Evolutionary conservation across 2,113 vertebrate species (phyloP), one percentile per base, ranked within the genome.

Genomic region (Hippocampus guttulatus): DNA sequence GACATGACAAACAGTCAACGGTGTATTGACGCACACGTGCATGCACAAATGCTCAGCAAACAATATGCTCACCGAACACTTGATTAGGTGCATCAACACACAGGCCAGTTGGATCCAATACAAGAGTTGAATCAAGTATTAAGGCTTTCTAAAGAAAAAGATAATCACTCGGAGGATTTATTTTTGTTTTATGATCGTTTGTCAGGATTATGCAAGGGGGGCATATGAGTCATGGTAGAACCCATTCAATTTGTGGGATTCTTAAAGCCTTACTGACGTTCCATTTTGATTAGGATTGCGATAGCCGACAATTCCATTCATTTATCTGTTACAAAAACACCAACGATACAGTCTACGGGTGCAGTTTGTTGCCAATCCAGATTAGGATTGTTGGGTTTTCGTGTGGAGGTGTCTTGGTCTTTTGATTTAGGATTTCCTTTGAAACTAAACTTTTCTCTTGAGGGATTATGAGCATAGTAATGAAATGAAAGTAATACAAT

Each of bases 1-100:
- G 45, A 71, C 45, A 55, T 33, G 62, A 72, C 71, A 77, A 75
- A 71, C 54, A 73, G 68, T 66, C 69, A 58, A 67, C 66, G 55
- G 61, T 75, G 64, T 70, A 64, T 78, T 71, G 71, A 55, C 65
- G 69, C 1, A 38, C 43, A 41, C 43, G 43, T 14, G 11, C 8
- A 23, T 3, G 9, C 21, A 55, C 51, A 54, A 30, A 30, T 33
- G n/a, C 21, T 57, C 9, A 25, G 12, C 11, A 5, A 58, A 58
- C 55, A 11, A 27, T 27, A 27, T 27, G 23, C 23, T 58, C 10
- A 58, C 23, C 0, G 55, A 12, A 58, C 55, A 25, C 23, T 58
- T 58, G 11, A 58, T 58, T 27, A 58, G 55, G 12, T 14, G n/a
- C 55, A 27, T 8, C 23, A 58, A 5, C 15, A 51, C 14, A 47